phyloP scores from a whole-genome alignment of 2,797 vertebrate species.

The Leptatherina wallacei region DNA sequence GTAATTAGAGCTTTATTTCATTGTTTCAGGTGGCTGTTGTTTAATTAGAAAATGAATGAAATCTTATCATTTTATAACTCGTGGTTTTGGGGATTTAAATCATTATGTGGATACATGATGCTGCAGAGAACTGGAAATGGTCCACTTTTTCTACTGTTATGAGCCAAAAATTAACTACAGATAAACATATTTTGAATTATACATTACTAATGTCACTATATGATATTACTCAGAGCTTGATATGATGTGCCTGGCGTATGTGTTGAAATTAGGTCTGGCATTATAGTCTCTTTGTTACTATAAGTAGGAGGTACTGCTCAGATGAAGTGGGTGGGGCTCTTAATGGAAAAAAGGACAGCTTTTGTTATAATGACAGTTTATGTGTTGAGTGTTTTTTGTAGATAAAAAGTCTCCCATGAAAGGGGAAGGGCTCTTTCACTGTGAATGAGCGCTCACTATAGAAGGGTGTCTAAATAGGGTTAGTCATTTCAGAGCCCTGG shows the following conservation, averaged over 20 bases:
- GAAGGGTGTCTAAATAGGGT: constrained; percentile 59
- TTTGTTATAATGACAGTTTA: constrained; percentile 51
- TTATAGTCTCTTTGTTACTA: constrained; percentile 25
- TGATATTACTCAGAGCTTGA: neutral
- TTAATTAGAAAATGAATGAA: constrained; percentile 54
- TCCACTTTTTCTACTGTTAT: constrained; percentile 28
- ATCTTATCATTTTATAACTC: constrained; percentile 51
- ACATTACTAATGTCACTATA: neutral
- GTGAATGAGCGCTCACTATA: constrained; percentile 45
- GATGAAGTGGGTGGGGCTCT: constrained; percentile 37
- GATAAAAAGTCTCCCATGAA: constrained; percentile 57
- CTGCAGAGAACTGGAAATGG: constrained; percentile 11
- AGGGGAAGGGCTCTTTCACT: constrained; percentile 23
- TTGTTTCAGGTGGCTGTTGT: constrained; percentile 56
- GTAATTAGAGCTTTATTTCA: constrained; percentile 58
- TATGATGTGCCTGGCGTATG: constrained; percentile 1
- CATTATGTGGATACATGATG: constrained; percentile 21
- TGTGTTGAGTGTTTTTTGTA: constrained; percentile 53
- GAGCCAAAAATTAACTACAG: constrained; percentile 24
- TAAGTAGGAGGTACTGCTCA: constrained; percentile 34
- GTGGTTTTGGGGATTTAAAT: constrained; percentile 54
- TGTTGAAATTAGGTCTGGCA: constrained; percentile 28
- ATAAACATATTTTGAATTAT: constrained; percentile 10
- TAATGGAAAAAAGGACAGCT: constrained; percentile 56
- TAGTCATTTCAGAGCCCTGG: constrained; percentile 61